Percentiles rank a stretch among this genome's conserved stretches.
Conservation (phyloP, 1,140 invertebrate species). For the Meloidogyne exigua region DNA sequence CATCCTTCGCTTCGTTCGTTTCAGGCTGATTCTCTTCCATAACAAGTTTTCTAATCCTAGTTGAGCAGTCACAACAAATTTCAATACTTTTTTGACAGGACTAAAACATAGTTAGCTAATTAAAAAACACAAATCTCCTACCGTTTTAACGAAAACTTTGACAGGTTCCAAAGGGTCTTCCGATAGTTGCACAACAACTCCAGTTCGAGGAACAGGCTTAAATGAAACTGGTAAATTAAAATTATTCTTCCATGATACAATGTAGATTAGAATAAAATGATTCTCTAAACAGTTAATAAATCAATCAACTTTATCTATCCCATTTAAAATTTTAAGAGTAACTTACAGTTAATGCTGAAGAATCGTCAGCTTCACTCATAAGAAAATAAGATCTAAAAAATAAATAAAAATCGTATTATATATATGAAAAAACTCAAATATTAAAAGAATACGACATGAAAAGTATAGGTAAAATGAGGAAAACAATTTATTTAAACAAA, state of each 20-base stretch:
- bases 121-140: background rate
- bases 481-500: constrained; percentile 8
- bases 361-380: background rate
- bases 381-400: background rate
- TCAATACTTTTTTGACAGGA: constrained; percentile 2
- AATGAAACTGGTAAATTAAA: background rate
- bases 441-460: background rate
- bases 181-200: background rate
- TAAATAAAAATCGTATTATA: no score
- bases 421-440: no score
- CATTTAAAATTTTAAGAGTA: no score
- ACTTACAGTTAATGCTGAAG: no score
- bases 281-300: no score
- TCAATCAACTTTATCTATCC: no score
- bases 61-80: constrained; percentile 6
- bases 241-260: no score
- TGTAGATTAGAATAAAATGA: no score
- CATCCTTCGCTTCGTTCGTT: background rate
- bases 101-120: background rate
- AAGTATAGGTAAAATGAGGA: background rate
- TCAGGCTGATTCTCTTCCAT: background rate
- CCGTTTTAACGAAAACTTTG: background rate
- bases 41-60: background rate
- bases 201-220: background rate
- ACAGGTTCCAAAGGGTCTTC: background rate